phyloP scores from a whole-genome alignment of 1,140 invertebrate genomes.

The Drosophila jambulina region DNA sequence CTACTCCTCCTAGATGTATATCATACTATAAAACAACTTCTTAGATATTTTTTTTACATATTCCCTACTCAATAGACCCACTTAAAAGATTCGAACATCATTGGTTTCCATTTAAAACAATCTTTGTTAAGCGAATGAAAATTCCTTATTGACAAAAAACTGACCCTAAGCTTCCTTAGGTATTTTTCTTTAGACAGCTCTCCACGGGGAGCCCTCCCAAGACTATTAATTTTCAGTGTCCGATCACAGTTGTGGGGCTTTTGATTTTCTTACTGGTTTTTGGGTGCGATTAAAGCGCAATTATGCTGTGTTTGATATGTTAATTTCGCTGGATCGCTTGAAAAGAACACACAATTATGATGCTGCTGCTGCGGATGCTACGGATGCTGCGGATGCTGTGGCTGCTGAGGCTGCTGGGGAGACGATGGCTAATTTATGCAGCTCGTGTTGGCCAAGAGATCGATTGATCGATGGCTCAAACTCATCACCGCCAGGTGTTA shows the following conservation, averaged over 20 bases:
- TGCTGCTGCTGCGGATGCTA: background rate
- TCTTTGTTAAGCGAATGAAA: slow-evolving; percentile 25
- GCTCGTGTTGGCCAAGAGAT: slow-evolving; percentile 59
- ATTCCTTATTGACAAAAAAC: slow-evolving; percentile 15
- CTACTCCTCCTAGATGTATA: background rate
- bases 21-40: background rate
- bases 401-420: background rate
- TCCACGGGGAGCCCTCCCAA: slow-evolving; percentile 19
- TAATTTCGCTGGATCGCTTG: slow-evolving; percentile 66
- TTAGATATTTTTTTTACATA: no score
- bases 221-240: slow-evolving; percentile 38
- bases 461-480: slow-evolving; percentile 56
- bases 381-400: background rate
- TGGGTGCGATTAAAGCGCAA: slow-evolving; percentile 74
- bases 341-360: slow-evolving; percentile 66
- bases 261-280: slow-evolving; percentile 53
- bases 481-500: slow-evolving; percentile 71
- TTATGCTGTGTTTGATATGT: slow-evolving; percentile 83
- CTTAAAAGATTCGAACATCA: slow-evolving; percentile 6
- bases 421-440: slow-evolving; percentile 69
- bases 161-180: slow-evolving; percentile 35
- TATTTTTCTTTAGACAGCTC: slow-evolving; percentile 28
- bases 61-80: background rate
- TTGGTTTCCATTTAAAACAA: slow-evolving; percentile 23
- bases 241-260: slow-evolving; percentile 16